A percentile compares a stretch with the other conserved stretches of the same genome.
Evolutionary conservation across 2,113 vertebrate genomes (phyloP).

Genomic region (Burhinus bistriatus): DNA sequence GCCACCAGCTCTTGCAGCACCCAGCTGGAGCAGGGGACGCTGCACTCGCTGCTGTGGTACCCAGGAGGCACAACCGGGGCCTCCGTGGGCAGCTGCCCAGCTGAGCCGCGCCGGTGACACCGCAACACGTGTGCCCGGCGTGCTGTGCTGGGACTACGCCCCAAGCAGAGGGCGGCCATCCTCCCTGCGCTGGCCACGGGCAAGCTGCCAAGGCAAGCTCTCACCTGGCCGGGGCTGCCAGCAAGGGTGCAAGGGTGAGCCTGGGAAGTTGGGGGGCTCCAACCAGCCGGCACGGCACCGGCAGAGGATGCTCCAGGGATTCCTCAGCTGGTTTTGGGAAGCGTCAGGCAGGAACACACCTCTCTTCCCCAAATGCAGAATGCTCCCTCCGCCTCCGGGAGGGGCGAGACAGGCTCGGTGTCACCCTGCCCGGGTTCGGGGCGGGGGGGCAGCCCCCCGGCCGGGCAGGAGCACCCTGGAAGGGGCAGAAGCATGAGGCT

Average conservation of each 20-base stretch:
- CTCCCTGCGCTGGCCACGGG: neutral
- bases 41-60: neutral
- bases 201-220: neutral
- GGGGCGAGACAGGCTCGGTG: accelerated
- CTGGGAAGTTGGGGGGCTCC: neutral
- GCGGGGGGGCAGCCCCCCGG: no score
- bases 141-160: neutral
- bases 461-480: neutral
- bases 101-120: accelerated
- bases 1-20: neutral
- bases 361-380: neutral
- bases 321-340: neutral
- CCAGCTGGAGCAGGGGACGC: accelerated
- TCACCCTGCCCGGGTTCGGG: neutral
- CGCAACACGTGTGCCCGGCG: neutral
- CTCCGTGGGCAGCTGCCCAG: accelerated
- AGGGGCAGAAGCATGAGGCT: neutral
- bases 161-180: neutral
- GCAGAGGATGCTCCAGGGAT: neutral
- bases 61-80: neutral
- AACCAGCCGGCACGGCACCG: accelerated
- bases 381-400: accelerated
- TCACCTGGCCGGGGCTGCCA: neutral
- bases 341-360: neutral
- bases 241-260: neutral